phyloP scores from a whole-genome alignment of 2,113 vertebrate species.

The Puntigrus tetrazona region DNA sequence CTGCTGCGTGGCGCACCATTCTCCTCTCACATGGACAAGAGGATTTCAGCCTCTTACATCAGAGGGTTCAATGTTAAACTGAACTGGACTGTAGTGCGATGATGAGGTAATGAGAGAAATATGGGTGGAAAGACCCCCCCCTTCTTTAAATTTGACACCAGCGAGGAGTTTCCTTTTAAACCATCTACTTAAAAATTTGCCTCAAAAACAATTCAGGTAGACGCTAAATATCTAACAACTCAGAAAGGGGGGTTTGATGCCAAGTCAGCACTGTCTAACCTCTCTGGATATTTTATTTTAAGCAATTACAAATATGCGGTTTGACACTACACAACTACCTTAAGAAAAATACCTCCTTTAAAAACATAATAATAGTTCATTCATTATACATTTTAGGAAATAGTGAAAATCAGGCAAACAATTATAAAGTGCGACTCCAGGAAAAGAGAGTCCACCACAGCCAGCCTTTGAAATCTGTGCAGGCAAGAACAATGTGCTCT shows the following conservation, averaged over 20 bases:
- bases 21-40: neutral
- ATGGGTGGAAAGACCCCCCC: neutral
- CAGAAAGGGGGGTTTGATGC: neutral
- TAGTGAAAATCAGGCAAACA: neutral
- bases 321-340: neutral
- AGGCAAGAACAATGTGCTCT: constrained; percentile 24
- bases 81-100: constrained; percentile 14
- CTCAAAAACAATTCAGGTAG: neutral
- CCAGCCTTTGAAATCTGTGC: constrained; percentile 16
- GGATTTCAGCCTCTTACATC: constrained; percentile 59
- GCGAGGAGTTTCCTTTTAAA: neutral
- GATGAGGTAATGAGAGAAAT: constrained; percentile 38
- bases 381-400: neutral
- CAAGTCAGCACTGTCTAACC: neutral
- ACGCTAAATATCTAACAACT: neutral
- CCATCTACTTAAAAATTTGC: neutral
- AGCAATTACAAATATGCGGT: constrained; percentile 2
- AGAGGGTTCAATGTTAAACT: constrained; percentile 27
- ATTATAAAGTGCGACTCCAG: neutral
- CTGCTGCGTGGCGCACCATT: constrained; percentile 23
- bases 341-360: neutral
- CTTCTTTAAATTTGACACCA: neutral
- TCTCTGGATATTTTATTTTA: neutral
- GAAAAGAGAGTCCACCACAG: neutral
- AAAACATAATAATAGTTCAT: neutral